Evolutionary conservation across 2,888 invertebrate genomes (phyloP).

Genomic region (Seira ritae): DNA sequence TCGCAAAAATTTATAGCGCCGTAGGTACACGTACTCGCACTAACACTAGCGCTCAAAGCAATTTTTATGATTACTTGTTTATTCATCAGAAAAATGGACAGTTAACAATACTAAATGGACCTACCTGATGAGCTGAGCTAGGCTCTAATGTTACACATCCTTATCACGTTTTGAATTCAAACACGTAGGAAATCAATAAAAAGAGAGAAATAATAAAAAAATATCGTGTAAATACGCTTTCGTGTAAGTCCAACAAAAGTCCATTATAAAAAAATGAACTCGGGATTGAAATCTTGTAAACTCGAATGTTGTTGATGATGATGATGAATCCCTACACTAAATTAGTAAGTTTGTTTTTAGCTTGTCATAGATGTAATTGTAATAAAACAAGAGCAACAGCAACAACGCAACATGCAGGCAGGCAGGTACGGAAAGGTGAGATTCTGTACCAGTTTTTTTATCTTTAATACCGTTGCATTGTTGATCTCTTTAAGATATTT

Average conservation of each 20-base stretch:
- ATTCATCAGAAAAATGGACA: too few relatives aligned
- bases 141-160: too few relatives aligned
- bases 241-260: too few relatives aligned
- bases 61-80: too few relatives aligned
- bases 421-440: constrained; percentile 40
- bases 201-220: too few relatives aligned
- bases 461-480: constrained; percentile 41
- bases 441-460: constrained; percentile 38
- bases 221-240: constrained; percentile 13
- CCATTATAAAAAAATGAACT: too few relatives aligned
- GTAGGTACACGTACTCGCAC: not conserved
- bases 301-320: constrained; percentile 9
- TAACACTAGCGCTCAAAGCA: too few relatives aligned
- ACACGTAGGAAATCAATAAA: constrained; percentile 33
- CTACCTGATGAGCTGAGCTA: too few relatives aligned
- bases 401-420: too few relatives aligned
- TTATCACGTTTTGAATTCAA: too few relatives aligned
- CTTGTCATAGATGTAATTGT: constrained; percentile 30
- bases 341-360: constrained; percentile 55
- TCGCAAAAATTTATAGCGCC: not conserved
- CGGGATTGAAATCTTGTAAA: too few relatives aligned
- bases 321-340: constrained; percentile 32
- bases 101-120: too few relatives aligned
- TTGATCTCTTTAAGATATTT: constrained; percentile 42
- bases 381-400: constrained; percentile 46